phyloP scores from a whole-genome alignment of 2,113 vertebrate genomes.

The Fulica atra region DNA sequence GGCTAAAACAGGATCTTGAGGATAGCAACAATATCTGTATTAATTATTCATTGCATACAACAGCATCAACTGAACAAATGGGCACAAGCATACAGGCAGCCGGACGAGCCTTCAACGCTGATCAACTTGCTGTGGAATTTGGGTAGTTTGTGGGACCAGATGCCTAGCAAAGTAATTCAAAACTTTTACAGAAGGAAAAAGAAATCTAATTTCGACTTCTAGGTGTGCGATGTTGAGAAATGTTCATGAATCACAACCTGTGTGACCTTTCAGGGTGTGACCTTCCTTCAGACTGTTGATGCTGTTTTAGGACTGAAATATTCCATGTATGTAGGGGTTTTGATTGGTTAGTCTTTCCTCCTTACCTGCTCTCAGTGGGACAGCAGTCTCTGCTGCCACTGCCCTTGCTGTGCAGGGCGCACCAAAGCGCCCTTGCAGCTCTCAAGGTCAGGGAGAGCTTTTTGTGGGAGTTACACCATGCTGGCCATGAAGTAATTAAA shows the following conservation, averaged over 20 bases:
- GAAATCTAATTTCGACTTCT: background rate
- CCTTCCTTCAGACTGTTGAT: background rate
- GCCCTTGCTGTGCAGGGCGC: background rate
- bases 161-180: background rate
- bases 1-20: background rate
- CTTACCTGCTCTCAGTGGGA: background rate
- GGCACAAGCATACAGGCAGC: background rate
- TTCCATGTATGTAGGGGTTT: background rate
- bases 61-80: background rate
- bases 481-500: background rate
- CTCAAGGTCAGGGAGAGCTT: background rate
- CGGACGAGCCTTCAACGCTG: background rate
- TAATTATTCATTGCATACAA: background rate
- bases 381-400: background rate
- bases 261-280: no score
- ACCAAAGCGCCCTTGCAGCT: background rate
- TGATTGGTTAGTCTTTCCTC: rapidly evolving
- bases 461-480: background rate
- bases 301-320: background rate
- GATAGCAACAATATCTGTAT: background rate
- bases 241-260: background rate
- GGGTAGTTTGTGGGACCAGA: background rate
- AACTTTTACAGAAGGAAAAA: background rate
- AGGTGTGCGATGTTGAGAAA: background rate
- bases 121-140: background rate